A percentile compares a stretch with the other conserved stretches of the same genome.
These are phyloP conservation scores for Hirtodrosophila alboralis DNA, from an alignment of 2,888 invertebrate species.

Conservation along the genomic window DNA sequence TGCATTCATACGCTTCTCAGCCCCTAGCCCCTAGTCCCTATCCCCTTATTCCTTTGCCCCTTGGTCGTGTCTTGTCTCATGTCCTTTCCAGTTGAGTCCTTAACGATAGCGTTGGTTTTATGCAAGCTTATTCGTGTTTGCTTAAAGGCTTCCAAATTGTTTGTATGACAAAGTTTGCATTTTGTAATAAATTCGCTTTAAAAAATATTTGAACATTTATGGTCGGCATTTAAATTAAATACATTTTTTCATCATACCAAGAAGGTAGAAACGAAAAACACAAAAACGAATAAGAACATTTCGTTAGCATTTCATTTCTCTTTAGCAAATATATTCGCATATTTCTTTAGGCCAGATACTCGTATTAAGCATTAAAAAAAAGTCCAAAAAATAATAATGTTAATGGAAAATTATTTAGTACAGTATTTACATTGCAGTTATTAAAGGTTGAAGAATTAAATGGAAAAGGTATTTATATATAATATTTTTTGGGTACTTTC, in stretches of 20 bases:
- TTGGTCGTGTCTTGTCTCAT: no score
- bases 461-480: not conserved
- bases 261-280: not conserved
- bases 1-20: slow-evolving; percentile 48
- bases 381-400: not conserved
- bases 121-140: slow-evolving; percentile 53
- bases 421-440: not conserved
- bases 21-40: no score
- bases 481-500: no score
- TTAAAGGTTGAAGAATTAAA: not conserved
- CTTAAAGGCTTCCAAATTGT: slow-evolving; percentile 57
- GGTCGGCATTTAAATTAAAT: slow-evolving; percentile 67
- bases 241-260: slow-evolving; percentile 26
- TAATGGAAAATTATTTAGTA: slow-evolving; percentile 5
- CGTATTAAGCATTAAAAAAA: not conserved
- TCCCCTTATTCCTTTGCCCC: not conserved
- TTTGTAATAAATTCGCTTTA: slow-evolving; percentile 66
- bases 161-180: slow-evolving; percentile 69
- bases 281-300: not conserved
- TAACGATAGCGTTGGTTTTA: slow-evolving; percentile 38
- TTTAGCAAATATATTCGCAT: not conserved
- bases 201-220: slow-evolving; percentile 61
- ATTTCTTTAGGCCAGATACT: not conserved
- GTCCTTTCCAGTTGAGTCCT: not conserved
- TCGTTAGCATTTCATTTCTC: not conserved